Conservation (phyloP, 92 coral and sea anemone genomes). For the Zoanthus sociatus region DNA sequence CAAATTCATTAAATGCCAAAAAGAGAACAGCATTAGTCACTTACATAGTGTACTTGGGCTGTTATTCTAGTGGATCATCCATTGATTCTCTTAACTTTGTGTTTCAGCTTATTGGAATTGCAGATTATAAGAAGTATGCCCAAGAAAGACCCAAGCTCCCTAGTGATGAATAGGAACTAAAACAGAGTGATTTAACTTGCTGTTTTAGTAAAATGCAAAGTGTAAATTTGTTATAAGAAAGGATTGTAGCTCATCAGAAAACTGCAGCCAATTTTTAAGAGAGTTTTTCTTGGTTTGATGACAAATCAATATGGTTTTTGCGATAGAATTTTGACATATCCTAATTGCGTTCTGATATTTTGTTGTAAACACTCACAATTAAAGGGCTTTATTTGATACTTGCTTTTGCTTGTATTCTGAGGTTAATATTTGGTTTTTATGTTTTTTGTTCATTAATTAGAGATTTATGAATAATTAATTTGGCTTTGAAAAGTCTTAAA, state of each 20-base stretch:
- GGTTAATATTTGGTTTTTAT: not conserved
- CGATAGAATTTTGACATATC: not conserved
- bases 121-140: conserved; percentile 44
- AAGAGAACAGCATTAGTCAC: too few relatives aligned
- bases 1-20: too few relatives aligned
- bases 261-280: not conserved
- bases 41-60: not conserved
- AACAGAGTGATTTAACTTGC: conserved; percentile 2
- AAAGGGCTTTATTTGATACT: conserved; percentile 20
- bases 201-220: conserved; percentile 1
- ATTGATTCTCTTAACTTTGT: not conserved
- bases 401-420: not conserved
- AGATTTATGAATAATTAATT: too few relatives aligned
- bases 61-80: not conserved
- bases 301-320: not conserved
- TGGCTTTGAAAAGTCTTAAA: too few relatives aligned
- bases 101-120: conserved; percentile 43
- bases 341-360: not conserved
- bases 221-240: not conserved
- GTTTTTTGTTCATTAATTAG: not conserved
- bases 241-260: not conserved
- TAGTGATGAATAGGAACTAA: not conserved
- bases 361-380: conserved; percentile 28
- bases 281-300: conserved; percentile 19
- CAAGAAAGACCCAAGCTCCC: conserved; percentile 27